A percentile compares a stretch with the other conserved stretches of the same genome.
Conservation (phyloP, 2,797 vertebrate species). For the Acrossocheilus fasciatus region DNA sequence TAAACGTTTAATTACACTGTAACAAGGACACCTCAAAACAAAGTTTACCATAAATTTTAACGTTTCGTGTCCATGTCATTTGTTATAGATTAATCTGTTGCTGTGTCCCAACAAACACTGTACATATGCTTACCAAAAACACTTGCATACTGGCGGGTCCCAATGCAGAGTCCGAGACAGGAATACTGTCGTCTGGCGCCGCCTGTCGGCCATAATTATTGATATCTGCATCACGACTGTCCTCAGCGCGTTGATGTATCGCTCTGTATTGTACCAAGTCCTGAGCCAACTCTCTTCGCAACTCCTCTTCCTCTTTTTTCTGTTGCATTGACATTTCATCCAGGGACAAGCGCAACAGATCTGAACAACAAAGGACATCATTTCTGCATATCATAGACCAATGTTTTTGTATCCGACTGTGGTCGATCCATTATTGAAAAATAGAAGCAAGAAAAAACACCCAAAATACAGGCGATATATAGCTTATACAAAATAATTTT, state of each 20-base stretch:
- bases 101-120: not conserved
- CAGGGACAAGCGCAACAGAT: conserved; percentile 65
- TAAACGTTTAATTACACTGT: not conserved
- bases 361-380: conserved; percentile 60
- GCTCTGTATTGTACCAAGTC: conserved; percentile 69
- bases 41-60: not conserved
- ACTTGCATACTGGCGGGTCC: conserved; percentile 80
- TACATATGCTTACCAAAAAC: conserved; percentile 73
- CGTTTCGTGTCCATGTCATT: not conserved
- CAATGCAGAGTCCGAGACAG: conserved; percentile 65
- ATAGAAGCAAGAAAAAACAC: not conserved
- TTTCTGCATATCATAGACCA: not conserved
- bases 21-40: not conserved
- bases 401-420: not conserved
- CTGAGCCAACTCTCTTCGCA: conserved; percentile 58
- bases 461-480: not conserved
- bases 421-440: not conserved
- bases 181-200: conserved; percentile 58
- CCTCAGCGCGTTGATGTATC: conserved; percentile 68
- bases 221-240: conserved; percentile 75
- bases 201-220: conserved; percentile 69
- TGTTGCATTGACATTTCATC: conserved; percentile 67
- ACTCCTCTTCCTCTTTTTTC: conserved; percentile 66
- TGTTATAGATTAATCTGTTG: not conserved
- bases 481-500: not conserved